A percentile compares a stretch with the other conserved stretches of the same genome.
Conservation (phyloP, 2,113 vertebrate species). For the Burhinus bistriatus region DNA sequence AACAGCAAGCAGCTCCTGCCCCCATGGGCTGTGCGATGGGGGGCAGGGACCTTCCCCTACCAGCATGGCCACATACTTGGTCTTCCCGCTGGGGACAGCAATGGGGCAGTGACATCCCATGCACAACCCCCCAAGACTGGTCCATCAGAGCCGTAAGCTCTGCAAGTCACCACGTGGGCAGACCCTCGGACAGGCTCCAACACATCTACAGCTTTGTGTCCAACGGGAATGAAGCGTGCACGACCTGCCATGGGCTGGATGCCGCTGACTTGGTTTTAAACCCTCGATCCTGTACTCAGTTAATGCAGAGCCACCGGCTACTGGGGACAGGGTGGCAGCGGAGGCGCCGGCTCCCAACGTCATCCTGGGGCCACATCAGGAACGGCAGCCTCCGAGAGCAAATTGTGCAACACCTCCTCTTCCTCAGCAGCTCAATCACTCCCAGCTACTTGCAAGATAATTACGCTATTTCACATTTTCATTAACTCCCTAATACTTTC, state of each 20-base stretch:
- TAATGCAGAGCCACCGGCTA: rapidly evolving
- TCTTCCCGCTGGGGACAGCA: background rate
- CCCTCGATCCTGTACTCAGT: rapidly evolving
- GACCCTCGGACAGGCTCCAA: background rate
- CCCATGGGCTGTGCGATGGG: background rate
- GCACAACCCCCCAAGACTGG: rapidly evolving
- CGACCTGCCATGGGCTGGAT: rapidly evolving
- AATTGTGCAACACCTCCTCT: background rate
- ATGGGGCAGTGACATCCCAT: rapidly evolving
- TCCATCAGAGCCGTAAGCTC: background rate
- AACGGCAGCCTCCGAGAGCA: rapidly evolving
- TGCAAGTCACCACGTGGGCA: no score
- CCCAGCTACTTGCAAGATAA: background rate
- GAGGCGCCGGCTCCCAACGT: background rate
- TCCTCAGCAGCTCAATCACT: background rate
- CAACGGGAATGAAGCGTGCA: rapidly evolving
- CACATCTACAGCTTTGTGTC: background rate
- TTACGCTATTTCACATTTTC: background rate
- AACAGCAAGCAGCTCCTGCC: rapidly evolving
- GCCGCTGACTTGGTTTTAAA: background rate
- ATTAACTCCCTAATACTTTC: constrained; percentile 32
- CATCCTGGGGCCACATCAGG: rapidly evolving
- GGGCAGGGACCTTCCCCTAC: background rate
- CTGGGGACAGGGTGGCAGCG: rapidly evolving
- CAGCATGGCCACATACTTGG: background rate